Evolutionary conservation across 2,888 invertebrate species (phyloP), one percentile per base, ranked within the genome.

Genomic region (Periphyllus acericola): DNA sequence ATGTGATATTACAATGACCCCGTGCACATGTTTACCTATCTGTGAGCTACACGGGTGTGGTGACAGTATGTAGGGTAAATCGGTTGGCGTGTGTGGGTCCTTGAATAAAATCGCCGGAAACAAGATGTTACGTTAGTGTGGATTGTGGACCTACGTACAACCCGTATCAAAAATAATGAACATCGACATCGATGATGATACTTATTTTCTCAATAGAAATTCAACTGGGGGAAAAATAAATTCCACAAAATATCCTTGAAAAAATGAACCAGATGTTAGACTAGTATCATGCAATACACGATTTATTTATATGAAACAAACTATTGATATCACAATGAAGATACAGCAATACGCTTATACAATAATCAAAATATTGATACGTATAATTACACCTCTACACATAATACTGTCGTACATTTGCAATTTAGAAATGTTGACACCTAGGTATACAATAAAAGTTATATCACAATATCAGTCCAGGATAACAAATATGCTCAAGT

Each of bases 1-100:
- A 46, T 36, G 29, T 11, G 19, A 66, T 52, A 81, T 81, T 52
- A 83, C 52, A 72, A 72, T 83, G 82, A 83, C 72, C 82, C 82
- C 82, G 72, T 52, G 40, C 81, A 82, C 46, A 82, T 82, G 82
- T 82, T 82, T 71, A 82, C 82, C 71, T 83, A 72, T 83, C 52
- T 36, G 66, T 32, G 3, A 17, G 40, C 21, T 25, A 21, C 40
- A 29, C 66, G 75, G 75, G 75, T 29, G 83, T 40, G 83, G 83
- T 75, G 60, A 75, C 75, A 40, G 75, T 75, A 36, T 83, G 74
- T 21, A 21, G 83, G 83, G 83, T 83, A 75, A 75, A 75, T 75
- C 34, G 75, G 40, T 75, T 55, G 25, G 60, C 40, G 29, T 72
- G 52, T 46, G 71, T 34, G 36, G 29, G 34, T 75, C 55, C 83